These are phyloP conservation scores for Dione vanillae DNA, from an alignment of 2,888 invertebrate genomes.

Conservation along the genomic window DNA sequence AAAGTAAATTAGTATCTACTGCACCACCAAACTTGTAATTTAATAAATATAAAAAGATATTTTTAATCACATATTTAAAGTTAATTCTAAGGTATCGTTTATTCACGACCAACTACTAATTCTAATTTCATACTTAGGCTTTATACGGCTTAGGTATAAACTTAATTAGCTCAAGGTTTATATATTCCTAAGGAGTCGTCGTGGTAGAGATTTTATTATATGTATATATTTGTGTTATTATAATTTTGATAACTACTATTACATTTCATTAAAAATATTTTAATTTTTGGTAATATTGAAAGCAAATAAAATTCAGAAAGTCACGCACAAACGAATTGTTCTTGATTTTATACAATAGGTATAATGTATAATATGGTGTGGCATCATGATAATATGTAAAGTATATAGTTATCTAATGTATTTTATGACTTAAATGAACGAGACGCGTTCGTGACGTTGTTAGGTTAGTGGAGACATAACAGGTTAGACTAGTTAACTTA, in stretches of 20 bases:
- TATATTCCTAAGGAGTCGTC: not conserved
- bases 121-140: not conserved
- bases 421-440: constrained; percentile 42
- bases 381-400: not conserved
- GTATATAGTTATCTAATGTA: constrained; percentile 36
- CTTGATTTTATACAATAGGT: not conserved
- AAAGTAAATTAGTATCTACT: too few relatives aligned
- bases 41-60: too few relatives aligned
- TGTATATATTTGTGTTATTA: not conserved
- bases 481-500: constrained; percentile 46
- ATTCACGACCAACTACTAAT: not conserved
- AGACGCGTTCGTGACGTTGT: constrained; percentile 43
- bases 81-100: not conserved
- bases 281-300: not conserved
- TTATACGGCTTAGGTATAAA: not conserved
- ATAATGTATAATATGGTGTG: not conserved
- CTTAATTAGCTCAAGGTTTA: not conserved
- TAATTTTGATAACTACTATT: not conserved
- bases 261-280: too few relatives aligned
- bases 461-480: constrained; percentile 45
- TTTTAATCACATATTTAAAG: constrained; percentile 5
- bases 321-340: not conserved
- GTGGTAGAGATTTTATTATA: not conserved
- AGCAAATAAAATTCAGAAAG: not conserved
- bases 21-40: too few relatives aligned